Evolutionary conservation across 2,797 vertebrate genomes (phyloP).

Genomic region (Gallinago nigripennis): DNA sequence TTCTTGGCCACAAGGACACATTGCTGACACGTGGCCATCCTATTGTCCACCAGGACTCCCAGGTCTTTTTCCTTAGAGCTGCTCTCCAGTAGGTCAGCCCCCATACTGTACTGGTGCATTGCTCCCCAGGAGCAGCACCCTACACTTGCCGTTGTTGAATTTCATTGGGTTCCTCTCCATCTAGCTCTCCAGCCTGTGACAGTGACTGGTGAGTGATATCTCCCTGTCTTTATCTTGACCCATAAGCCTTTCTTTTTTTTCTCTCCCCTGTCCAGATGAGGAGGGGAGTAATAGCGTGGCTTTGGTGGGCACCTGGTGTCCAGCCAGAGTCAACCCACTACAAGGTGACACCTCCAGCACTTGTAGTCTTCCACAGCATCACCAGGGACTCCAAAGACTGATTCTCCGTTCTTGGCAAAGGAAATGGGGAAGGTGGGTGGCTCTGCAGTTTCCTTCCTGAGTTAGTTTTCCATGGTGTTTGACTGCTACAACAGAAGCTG

Average conservation of each 20-base stretch:
- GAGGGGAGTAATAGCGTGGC: neutral
- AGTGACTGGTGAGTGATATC: neutral
- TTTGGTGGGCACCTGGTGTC: neutral
- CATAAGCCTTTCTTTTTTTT: neutral
- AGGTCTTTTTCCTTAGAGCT: too few relatives aligned
- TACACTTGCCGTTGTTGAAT: too few relatives aligned
- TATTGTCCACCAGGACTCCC: too few relatives aligned
- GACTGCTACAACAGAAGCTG: neutral
- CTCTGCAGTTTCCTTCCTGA: neutral
- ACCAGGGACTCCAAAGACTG: neutral
- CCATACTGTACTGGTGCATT: too few relatives aligned
- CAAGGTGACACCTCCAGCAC: neutral
- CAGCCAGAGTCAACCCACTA: neutral
- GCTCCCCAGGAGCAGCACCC: too few relatives aligned
- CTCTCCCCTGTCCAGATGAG: neutral
- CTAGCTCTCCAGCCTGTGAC: too few relatives aligned
- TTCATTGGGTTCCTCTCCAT: too few relatives aligned
- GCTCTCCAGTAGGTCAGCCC: too few relatives aligned
- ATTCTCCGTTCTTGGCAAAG: neutral
- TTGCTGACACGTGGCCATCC: too few relatives aligned
- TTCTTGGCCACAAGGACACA: too few relatives aligned
- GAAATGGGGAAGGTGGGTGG: neutral
- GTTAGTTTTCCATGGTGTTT: neutral
- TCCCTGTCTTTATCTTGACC: neutral
- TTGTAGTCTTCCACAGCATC: neutral